phyloP scores from a whole-genome alignment of 2,888 invertebrate species.

The Cynaeus angustus region DNA sequence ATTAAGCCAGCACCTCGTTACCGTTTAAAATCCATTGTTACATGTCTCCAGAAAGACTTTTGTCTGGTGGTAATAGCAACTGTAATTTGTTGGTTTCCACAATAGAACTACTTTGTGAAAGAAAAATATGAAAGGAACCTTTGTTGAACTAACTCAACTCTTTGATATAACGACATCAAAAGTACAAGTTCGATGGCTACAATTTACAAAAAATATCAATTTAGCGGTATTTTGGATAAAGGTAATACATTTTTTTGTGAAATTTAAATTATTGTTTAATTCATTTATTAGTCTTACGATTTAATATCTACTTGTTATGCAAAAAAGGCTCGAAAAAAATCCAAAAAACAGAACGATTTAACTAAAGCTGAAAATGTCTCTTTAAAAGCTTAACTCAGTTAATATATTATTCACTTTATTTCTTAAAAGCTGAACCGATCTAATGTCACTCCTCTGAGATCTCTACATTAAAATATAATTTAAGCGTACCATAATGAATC shows the following conservation, averaged over 20 bases:
- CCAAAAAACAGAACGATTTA: too few relatives aligned
- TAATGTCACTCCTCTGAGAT: not conserved
- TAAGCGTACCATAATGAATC: not conserved
- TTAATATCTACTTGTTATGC: too few relatives aligned
- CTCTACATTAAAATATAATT: not conserved
- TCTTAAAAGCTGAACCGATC: slow-evolving; percentile 1
- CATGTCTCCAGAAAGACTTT: slow-evolving; percentile 16
- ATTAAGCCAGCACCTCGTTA: slow-evolving; percentile 30
- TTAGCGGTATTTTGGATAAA: not conserved
- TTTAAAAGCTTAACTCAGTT: not conserved
- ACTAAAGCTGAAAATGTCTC: too few relatives aligned
- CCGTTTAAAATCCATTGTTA: slow-evolving; percentile 38
- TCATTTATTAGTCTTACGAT: too few relatives aligned
- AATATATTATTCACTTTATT: not conserved
- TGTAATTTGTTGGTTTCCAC: slow-evolving; percentile 27
- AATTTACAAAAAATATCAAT: slow-evolving; percentile 5
- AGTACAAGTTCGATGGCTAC: slow-evolving; percentile 25
- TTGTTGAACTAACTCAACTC: slow-evolving; percentile 28
- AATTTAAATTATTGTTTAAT: not conserved
- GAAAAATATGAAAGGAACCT: slow-evolving; percentile 44
- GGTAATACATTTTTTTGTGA: not conserved
- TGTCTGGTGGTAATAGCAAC: slow-evolving; percentile 35
- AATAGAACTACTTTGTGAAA: slow-evolving; percentile 32
- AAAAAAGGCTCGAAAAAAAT: too few relatives aligned
- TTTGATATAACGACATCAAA: slow-evolving; percentile 42